Base-by-base conservation (phyloP, 2,113 vertebrate species). In the Pseudopodoces humilis region DNA sequence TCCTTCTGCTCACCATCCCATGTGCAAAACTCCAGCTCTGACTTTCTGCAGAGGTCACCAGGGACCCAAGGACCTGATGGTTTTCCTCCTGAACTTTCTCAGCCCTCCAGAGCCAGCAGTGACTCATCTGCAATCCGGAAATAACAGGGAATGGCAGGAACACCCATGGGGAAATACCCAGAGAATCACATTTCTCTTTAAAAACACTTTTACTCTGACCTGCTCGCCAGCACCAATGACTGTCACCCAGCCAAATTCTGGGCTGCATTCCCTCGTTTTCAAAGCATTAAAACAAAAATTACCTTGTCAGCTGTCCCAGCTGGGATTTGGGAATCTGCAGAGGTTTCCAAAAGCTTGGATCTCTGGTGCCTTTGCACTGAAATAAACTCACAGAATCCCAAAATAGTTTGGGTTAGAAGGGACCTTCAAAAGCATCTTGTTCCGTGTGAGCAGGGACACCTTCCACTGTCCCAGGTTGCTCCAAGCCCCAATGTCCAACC, bases 121-220 rank as follows among this genome's bases (percentile, higher is more conserved):
- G 94, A 92, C 62, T 94, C 69, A 88, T 79, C 75, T 79, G 47
- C 56, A 33, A 44, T 52, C 86, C 77, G 75, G 92, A 93, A 93
- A 68, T 88, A 92, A 76, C 70, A 87, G 43, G 58, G 82, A 92
- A 90, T 7, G 58, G 79, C 83, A 88, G 86, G 67, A 95, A 88
- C 63, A 67, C 85, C 91, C 17, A 0, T 7, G 0, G 91, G 91
- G 91, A 88, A 87, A 85, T 90, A 82, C 82, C 70, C 75, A 88
- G 27, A 87, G 78, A 71, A 35, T 44, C 5, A 2, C 18, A 47
- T 78, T 87, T 84, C 69, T 79, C 82, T 79, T 84, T 39, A 87
- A 75, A 92, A 87, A 22, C 3, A 8, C 35, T 74, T 87, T 25
- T 59, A 47, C 94, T 59, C 52, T 1, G 23, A 91, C 84, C 81